phyloP scores from a whole-genome alignment of 1,140 invertebrate species.

The Thrips palmi region DNA sequence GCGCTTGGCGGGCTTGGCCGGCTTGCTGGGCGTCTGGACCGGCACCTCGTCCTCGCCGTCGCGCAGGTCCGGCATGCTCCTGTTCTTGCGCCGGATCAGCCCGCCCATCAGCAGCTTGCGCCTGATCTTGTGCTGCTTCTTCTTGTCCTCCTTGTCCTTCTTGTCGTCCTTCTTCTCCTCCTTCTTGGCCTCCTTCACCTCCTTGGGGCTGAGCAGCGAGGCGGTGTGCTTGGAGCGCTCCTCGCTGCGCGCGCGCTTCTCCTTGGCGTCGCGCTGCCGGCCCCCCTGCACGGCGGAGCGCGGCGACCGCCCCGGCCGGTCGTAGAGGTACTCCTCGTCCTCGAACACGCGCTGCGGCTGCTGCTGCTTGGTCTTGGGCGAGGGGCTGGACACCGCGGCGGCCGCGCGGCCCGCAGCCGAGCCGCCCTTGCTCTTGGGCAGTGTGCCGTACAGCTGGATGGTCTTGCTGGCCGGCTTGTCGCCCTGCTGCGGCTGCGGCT shows the following conservation, averaged over 20 bases:
- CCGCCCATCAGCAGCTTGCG: slow-evolving; percentile 78
- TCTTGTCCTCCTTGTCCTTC: slow-evolving; percentile 51
- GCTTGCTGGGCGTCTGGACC: too few relatives aligned
- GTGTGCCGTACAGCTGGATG: slow-evolving; percentile 78
- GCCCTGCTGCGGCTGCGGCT: slow-evolving; percentile 5
- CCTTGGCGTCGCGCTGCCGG: slow-evolving; percentile 44
- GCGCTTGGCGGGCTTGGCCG: slow-evolving; percentile 22
- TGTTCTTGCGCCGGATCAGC: slow-evolving; percentile 68
- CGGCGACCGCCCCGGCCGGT: slow-evolving; percentile 38
- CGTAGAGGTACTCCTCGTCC: slow-evolving; percentile 48
- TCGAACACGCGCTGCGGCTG: too few relatives aligned
- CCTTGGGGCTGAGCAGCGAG: too few relatives aligned
- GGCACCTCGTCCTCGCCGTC: slow-evolving; percentile 39
- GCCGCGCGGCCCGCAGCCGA: too few relatives aligned
- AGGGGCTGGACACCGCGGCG: slow-evolving; percentile 23
- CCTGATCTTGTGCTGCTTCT: slow-evolving; percentile 80
- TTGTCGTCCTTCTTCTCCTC: slow-evolving; percentile 28
- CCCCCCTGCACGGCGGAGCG: too few relatives aligned
- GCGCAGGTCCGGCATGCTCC: slow-evolving; percentile 78
- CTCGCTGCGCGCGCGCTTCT: slow-evolving; percentile 65
- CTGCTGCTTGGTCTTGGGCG: too few relatives aligned
- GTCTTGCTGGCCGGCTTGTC: slow-evolving; percentile 30
- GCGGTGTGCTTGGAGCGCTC: slow-evolving; percentile 48
- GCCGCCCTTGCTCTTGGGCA: slow-evolving; percentile 66
- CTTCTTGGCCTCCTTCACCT: slow-evolving; percentile 5